phyloP scores from a whole-genome alignment of 2,797 vertebrate genomes.

The Pantherophis vulpinus region DNA sequence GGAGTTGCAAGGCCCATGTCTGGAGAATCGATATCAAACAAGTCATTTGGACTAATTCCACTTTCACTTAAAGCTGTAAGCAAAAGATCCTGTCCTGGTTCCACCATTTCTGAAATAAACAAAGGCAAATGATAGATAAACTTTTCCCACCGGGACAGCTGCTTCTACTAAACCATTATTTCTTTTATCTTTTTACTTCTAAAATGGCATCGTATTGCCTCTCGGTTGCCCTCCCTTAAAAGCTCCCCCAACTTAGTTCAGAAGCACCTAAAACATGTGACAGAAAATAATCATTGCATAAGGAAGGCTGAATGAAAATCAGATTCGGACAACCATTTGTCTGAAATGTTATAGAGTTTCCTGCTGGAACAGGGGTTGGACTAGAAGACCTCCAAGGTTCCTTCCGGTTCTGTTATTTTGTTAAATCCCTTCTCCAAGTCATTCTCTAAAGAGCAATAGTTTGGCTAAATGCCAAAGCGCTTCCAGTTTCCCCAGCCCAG shows the following conservation, averaged over 20 bases:
- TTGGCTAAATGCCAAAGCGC: neutral
- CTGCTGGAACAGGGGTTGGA: neutral
- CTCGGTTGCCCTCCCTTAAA: neutral
- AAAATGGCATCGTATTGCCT: neutral
- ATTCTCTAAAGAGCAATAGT: neutral
- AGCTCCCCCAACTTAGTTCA: neutral
- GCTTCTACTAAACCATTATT: neutral
- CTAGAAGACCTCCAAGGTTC: neutral
- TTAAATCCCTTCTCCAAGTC: neutral
- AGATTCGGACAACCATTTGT: neutral
- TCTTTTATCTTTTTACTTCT: neutral
- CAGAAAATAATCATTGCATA: neutral
- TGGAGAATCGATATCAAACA: slow-evolving; percentile 90
- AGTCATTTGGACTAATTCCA: slow-evolving; percentile 96
- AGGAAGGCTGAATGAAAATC: neutral
- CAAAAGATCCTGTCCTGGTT: slow-evolving; percentile 98
- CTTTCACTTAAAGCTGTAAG: slow-evolving; percentile 98
- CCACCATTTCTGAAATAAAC: slow-evolving; percentile 82
- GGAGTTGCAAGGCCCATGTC: slow-evolving; percentile 78
- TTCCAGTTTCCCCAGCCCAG: neutral
- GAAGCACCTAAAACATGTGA: neutral
- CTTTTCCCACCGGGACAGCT: slow-evolving; percentile 24
- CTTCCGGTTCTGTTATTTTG: neutral
- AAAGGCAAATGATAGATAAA: slow-evolving; percentile 38
- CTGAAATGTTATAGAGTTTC: neutral